phyloP scores from a whole-genome alignment of 2,888 invertebrate species.

The Chrysomela aeneicollis region DNA sequence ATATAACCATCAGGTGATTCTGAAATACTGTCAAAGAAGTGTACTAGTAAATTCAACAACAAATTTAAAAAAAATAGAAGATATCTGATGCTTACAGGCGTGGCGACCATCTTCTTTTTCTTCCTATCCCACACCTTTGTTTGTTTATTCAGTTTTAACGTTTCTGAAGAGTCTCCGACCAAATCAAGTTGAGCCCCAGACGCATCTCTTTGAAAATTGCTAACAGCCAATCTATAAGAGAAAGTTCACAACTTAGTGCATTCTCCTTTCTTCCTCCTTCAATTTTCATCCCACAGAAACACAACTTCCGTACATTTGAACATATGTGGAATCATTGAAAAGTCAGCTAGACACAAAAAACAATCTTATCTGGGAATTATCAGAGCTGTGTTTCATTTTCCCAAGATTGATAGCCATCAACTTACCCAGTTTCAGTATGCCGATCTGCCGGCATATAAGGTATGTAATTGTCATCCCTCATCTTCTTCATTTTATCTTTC shows the following conservation, averaged over 20 bases:
- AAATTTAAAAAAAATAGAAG: neutral
- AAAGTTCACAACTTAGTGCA: no score
- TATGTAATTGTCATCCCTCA: conserved; percentile 85
- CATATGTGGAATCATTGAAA: no score
- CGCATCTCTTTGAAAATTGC: conserved; percentile 82
- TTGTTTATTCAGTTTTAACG: conserved; percentile 67
- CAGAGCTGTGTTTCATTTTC: neutral
- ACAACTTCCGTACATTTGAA: no score
- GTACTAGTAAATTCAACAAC: neutral
- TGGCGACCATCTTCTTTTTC: conserved; percentile 91
- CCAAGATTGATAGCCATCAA: no score
- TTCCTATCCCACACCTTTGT: conserved; percentile 92
- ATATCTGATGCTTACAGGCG: conserved; percentile 68
- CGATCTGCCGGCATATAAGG: conserved; percentile 86
- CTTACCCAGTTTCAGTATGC: conserved; percentile 82
- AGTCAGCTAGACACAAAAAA: no score
- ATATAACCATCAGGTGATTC: no score
- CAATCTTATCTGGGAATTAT: no score
- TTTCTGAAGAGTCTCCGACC: conserved; percentile 79
- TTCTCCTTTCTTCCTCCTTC: no score
- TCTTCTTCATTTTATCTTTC: conserved; percentile 65
- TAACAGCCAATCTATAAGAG: conserved; percentile 72
- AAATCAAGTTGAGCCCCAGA: conserved; percentile 83
- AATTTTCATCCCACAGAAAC: no score
- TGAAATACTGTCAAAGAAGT: no score